Conservation (phyloP, 2,888 invertebrate genomes). For the Macaria notata region DNA sequence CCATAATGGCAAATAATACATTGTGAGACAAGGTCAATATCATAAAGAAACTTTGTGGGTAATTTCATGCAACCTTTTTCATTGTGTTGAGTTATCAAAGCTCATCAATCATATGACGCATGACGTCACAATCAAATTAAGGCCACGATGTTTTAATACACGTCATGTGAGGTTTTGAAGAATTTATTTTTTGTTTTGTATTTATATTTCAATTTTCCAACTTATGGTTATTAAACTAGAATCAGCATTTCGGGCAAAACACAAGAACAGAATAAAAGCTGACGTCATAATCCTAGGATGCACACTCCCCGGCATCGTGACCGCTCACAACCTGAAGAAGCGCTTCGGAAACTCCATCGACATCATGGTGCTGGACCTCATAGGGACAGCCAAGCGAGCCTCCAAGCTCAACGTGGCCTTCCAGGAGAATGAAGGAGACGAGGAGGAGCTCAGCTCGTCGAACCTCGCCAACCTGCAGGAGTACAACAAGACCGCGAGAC, state of each 20-base stretch:
- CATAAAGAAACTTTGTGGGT: too few relatives aligned
- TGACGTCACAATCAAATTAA: background rate
- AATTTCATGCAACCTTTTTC: too few relatives aligned
- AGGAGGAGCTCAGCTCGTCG: constrained; percentile 17
- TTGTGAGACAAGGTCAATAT: too few relatives aligned
- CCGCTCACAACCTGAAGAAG: constrained; percentile 69
- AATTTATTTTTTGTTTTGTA: constrained; percentile 6
- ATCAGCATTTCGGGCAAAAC: constrained; percentile 19
- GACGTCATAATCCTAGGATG: constrained; percentile 74
- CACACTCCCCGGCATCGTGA: constrained; percentile 69
- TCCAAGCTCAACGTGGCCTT: constrained; percentile 62
- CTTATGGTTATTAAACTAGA: constrained; percentile 41
- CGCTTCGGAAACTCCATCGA: constrained; percentile 69
- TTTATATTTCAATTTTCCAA: background rate
- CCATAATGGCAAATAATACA: too few relatives aligned
- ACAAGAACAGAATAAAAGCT: constrained; percentile 50
- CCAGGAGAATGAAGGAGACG: constrained; percentile 34
- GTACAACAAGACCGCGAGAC: constrained; percentile 33
- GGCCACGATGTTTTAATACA: constrained; percentile 3
- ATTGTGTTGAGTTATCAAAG: too few relatives aligned
- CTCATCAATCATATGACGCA: background rate
- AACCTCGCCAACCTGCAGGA: constrained; percentile 4
- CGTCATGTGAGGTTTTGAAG: constrained; percentile 6
- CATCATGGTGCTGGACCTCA: constrained; percentile 65
- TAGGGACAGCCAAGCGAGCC: constrained; percentile 23